phyloP scores from a whole-genome alignment of 1,140 invertebrate species.

The Calephelis nemesis region DNA sequence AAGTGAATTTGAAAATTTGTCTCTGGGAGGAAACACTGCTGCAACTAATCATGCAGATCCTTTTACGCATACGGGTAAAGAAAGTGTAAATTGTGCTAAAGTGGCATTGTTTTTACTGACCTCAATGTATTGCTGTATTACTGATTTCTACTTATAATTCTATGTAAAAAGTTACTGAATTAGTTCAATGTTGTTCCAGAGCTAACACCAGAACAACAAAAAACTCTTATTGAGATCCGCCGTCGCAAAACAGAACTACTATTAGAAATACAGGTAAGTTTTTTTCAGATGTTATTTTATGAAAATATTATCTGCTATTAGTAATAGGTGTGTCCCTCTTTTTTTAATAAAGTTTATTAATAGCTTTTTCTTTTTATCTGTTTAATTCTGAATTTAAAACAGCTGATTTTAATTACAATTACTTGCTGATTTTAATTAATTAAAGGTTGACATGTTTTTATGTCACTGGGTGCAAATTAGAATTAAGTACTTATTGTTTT shows the following conservation, averaged over 20 bases:
- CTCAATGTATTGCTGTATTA: conserved; percentile 57
- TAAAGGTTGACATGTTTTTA: no score
- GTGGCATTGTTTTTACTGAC: conserved; percentile 45
- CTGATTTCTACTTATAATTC: conserved; percentile 22
- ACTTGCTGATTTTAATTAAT: no score
- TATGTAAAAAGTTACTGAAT: conserved; percentile 39
- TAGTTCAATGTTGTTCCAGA: conserved; percentile 83
- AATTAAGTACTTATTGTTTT: no score
- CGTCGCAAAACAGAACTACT: conserved; percentile 93
- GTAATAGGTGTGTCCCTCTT: conserved; percentile 21
- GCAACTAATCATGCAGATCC: conserved; percentile 73
- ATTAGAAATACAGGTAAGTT: conserved; percentile 93
- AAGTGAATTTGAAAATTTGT: conserved; percentile 79
- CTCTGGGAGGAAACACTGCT: conserved; percentile 72
- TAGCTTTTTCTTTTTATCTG: no score
- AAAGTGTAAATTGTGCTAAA: conserved; percentile 29
- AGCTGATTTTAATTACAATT: no score
- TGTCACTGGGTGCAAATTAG: no score
- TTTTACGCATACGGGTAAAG: conserved; percentile 71
- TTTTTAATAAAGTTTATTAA: no score
- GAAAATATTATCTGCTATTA: neutral
- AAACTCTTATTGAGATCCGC: conserved; percentile 92
- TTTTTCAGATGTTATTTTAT: neutral
- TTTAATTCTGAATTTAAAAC: no score
- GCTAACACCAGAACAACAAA: conserved; percentile 93